Evolutionary conservation across 1,140 invertebrate genomes (phyloP).

Genomic region (Diuraphis noxia): DNA sequence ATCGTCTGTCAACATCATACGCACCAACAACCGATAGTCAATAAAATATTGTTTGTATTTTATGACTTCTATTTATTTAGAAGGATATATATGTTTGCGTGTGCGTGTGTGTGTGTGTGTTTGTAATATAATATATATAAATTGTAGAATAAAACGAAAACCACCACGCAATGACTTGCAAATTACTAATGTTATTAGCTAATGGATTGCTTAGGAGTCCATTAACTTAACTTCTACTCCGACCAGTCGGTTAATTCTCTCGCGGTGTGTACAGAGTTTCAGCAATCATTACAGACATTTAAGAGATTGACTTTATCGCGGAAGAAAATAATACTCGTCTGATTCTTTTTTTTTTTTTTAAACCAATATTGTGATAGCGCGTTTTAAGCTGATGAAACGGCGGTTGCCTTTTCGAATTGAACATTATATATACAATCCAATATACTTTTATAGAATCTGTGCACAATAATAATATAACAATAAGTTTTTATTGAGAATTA

Average conservation of each 20-base stretch:
- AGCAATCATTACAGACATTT: constrained; percentile 28
- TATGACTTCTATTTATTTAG: constrained; percentile 32
- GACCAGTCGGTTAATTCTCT: too few species aligned
- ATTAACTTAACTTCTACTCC: constrained; percentile 32
- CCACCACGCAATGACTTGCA: constrained; percentile 25
- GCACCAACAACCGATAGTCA: background rate
- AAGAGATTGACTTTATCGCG: constrained; percentile 22
- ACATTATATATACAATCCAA: background rate
- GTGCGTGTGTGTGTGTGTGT: background rate
- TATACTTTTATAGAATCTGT: too few species aligned
- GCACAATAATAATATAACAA: background rate
- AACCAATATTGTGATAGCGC: background rate
- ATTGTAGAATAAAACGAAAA: constrained; percentile 4
- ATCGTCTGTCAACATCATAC: background rate
- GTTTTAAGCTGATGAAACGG: constrained; percentile 6
- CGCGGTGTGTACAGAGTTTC: background rate
- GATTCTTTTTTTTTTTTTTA: background rate
- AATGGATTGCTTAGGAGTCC: constrained; percentile 41
- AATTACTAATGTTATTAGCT: constrained; percentile 44
- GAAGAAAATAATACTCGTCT: background rate
- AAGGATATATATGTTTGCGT: background rate
- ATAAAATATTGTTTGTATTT: constrained; percentile 34
- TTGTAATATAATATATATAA: too few species aligned
- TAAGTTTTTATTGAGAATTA: background rate
- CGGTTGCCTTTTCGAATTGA: background rate